Evolutionary conservation across 2,888 invertebrate species (phyloP), one percentile per base, ranked within the genome.

Genomic region (Drosophila basisetae): DNA sequence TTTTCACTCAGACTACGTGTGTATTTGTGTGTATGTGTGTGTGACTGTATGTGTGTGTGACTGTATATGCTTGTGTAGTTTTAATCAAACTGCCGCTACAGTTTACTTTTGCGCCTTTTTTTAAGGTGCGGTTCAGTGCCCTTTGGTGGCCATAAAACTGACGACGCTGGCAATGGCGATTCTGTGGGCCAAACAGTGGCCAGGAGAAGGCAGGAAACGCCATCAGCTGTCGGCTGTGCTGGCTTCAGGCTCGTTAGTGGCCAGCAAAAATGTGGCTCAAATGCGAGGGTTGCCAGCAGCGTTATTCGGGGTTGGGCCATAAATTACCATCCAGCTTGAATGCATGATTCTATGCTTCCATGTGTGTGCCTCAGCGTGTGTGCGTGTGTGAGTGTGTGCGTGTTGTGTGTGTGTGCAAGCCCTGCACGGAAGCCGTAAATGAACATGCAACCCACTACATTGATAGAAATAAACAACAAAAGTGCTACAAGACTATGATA

Each of bases 111-210:
- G 82, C 83, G 83, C 82, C 78, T 81, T 84, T 88, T 88, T 83
- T 87, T 78, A 77, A 89, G 90, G 89, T 85, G 90, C 89, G 90
- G 89, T 89, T 89, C 89, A 89, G 85, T 89, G 90, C 84, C 90
- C 89, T 84, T 90, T 84, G 86, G 77, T 84, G 88, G 77, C 82
- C 82, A 88, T 88, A 89, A 88, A 89, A 89, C 74, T 61, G 73
- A 74, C 67, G 73, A 60, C 64, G 62, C 54, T 41, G 66, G 25
- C 58, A 54, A 37, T 53, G 71, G 63, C 67, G 55, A 62, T 61
- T 69, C 69, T 69, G 56, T 74, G 73, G 80, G 76, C 80, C 76
- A 66, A 56, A 39, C 28, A 30, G 22, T 41, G 41, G 28, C 22
- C n/a, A 16, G n/a, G n/a, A 13, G 41, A 16, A 16, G 74, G 67